phyloP scores from a whole-genome alignment of 1,140 invertebrate genomes.

The Tetramorium alpestre region DNA sequence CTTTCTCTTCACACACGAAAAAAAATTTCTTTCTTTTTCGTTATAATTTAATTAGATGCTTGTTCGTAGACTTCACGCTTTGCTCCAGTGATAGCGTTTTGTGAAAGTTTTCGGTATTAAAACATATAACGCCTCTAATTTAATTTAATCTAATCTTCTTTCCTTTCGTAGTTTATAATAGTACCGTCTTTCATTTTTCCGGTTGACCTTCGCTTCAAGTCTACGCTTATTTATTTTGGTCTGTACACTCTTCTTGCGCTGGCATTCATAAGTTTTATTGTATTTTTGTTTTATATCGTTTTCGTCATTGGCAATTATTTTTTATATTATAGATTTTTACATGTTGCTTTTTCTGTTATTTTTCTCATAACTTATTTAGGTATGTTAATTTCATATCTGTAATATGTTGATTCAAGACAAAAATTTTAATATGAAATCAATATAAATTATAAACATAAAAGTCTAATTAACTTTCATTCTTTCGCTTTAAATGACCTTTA shows the following conservation, averaged over 20 bases:
- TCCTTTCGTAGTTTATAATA: background rate
- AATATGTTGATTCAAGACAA: background rate
- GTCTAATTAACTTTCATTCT: background rate
- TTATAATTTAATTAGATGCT: slow-evolving; percentile 29
- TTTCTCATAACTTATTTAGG: background rate
- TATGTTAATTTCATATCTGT: background rate
- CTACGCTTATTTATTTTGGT: background rate
- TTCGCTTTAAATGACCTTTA: background rate
- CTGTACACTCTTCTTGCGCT: background rate
- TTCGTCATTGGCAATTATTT: background rate
- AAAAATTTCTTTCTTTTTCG: background rate
- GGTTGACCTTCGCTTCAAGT: background rate
- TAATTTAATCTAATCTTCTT: background rate
- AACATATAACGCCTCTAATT: background rate
- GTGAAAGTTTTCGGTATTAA: background rate
- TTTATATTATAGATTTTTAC: background rate
- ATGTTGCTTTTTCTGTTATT: background rate
- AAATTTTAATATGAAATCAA: background rate
- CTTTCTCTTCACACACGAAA: background rate
- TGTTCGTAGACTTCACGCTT: background rate
- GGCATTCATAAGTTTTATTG: background rate
- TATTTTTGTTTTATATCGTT: background rate
- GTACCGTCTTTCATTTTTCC: background rate
- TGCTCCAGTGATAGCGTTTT: background rate
- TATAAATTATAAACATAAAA: background rate